Base-by-base conservation (phyloP, 2,888 invertebrate genomes). In the Cephalotes varians region DNA sequence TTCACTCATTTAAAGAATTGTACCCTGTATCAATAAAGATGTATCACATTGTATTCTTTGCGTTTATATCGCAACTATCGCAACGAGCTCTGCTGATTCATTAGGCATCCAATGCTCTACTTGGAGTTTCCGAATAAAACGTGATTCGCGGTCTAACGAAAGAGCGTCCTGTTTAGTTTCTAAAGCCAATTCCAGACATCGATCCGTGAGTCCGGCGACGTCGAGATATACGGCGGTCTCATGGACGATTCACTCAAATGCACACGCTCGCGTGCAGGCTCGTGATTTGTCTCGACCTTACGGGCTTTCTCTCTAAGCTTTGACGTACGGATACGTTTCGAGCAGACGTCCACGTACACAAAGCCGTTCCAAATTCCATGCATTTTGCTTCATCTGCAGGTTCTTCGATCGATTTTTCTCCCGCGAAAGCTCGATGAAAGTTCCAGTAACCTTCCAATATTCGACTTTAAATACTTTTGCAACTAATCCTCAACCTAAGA, bases 261-360 rank as follows among this genome's bases (percentile, higher is more conserved):
- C 21, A 51, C 51, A 69, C 34, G 37, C 58, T 79, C 47, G 56
- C 4, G 12, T 21, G 21, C 62, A 7, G 34, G 15, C 28, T 65
- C 76, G 74, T 40, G 73, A 73, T 73, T 80, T 60, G 58, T 73
- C 51, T 60, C 74, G 49, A 62, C 21, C n/a, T 49, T 40, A 49
- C 21, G 21, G 15, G 37, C 15, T 60, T 18, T 80, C 10, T 37
- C 5, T 37, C 40, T 40, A 40, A 21, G 28, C 6, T n/a, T n/a
- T 49, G 37, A 60, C n/a, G 31, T 18, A 49, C 6, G 15, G 12
- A 28, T 44, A 18, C 12, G n/a, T 44, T 54, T 77, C 47, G 37
- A 18, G 28, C 40, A 28, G 34, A 60, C 37, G 12, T 56, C 34
- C 28, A 7, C 31, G 12, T 54, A 67, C 21, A 40, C 25, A 62